Evolutionary conservation across 2,113 vertebrate genomes (phyloP).

Genomic region (Syngnathus typhle): DNA sequence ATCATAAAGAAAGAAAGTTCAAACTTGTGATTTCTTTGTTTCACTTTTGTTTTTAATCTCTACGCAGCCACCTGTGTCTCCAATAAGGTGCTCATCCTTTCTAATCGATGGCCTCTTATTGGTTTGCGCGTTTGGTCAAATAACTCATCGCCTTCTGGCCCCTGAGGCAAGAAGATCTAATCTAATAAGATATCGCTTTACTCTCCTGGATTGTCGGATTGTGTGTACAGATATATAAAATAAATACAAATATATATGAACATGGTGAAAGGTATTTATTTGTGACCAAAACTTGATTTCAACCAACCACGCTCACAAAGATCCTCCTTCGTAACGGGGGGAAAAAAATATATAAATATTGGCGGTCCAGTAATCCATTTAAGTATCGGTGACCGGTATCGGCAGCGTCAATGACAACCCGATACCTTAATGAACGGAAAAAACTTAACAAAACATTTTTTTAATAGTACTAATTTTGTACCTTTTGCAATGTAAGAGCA

Average conservation of each 20-base stretch:
- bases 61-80: slow-evolving; percentile 64
- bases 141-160: slow-evolving; percentile 58
- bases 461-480: too few relatives aligned
- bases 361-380: neutral
- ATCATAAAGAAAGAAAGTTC: slow-evolving; percentile 34
- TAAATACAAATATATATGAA: slow-evolving; percentile 38
- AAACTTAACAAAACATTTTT: too few relatives aligned
- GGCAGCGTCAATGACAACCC: too few relatives aligned
- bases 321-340: neutral
- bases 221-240: slow-evolving; percentile 46
- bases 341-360: too few relatives aligned
- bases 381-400: too few relatives aligned
- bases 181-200: slow-evolving; percentile 70
- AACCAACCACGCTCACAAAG: neutral
- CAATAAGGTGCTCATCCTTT: slow-evolving; percentile 65
- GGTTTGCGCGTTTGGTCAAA: slow-evolving; percentile 71
- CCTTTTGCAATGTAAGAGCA: too few relatives aligned
- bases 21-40: slow-evolving; percentile 42
- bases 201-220: slow-evolving; percentile 48
- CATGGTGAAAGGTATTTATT: slow-evolving; percentile 52
- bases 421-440: too few relatives aligned
- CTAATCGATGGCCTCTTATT: slow-evolving; percentile 76
- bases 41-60: slow-evolving; percentile 64
- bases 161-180: slow-evolving; percentile 63
- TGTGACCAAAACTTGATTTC: slow-evolving; percentile 47